A percentile compares a stretch with the other conserved stretches of the same genome.
phyloP scores from a whole-genome alignment of 2,797 vertebrate genomes.

The Zalophus californianus region DNA sequence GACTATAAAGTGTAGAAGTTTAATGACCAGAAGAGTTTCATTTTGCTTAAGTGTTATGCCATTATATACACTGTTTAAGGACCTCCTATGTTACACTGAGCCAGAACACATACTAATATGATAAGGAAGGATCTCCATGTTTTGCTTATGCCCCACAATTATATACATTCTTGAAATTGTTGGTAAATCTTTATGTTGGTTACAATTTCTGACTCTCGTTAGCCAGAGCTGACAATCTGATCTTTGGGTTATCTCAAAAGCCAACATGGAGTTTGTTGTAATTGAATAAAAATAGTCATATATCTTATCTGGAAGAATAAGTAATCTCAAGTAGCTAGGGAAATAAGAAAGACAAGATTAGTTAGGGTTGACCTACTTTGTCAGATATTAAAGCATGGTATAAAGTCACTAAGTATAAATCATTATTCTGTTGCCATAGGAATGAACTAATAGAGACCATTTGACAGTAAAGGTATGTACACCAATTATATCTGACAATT shows the following conservation, averaged over 20 bases:
- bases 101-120: neutral
- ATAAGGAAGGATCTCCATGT: neutral
- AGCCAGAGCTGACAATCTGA: neutral
- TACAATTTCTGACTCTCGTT: neutral
- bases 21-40: neutral
- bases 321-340: neutral
- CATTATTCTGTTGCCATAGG: neutral
- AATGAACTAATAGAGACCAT: neutral
- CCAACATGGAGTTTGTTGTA: neutral
- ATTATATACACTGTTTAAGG: neutral
- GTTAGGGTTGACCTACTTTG: neutral
- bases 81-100: neutral
- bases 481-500: neutral
- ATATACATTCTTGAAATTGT: neutral
- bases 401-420: neutral
- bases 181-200: neutral
- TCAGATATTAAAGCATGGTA: neutral
- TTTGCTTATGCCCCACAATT: conserved; percentile 1
- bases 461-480: neutral
- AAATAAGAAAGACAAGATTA: conserved; percentile 17
- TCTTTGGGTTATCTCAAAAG: conserved; percentile 11
- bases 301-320: neutral
- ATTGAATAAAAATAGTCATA: neutral
- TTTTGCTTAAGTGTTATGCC: neutral
- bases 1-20: neutral